Evolutionary conservation across 2,888 invertebrate genomes (phyloP), one percentile per base, ranked within the genome.

Genomic region (Leucophenga montana): DNA sequence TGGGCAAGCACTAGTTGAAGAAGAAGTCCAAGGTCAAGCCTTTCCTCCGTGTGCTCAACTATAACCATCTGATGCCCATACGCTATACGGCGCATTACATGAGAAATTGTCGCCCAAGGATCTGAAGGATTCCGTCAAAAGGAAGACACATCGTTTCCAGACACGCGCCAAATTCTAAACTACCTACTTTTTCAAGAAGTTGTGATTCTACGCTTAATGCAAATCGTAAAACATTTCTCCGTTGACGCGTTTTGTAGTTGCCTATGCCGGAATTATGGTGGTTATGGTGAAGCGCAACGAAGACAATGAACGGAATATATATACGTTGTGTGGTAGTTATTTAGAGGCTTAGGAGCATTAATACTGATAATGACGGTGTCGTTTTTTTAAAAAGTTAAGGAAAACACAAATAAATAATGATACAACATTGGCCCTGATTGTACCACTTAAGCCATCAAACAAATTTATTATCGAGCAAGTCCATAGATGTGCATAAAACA

Each of bases 201-300:
- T 96, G 89, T 98, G 98, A 98, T 98, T 98, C 92, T 98, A 97
- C 96, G 97, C 90, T 98, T 98, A 90, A 98, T 98, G 94, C 98
- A 97, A 95, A 68, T 71, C n/a, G 46, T 57, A 50, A 64, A 67
- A 68, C 50, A 57, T 56, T 59, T 75, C 71, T 75, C 76, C 76
- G 72, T 44, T 33, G 69, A 73, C 71, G 44, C 67, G 68, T 67
- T 66, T 70, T 72, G 70, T 71, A n/a, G n/a, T n/a, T n/a, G n/a
- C n/a, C n/a, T n/a, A n/a, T n/a, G n/a, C n/a, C n/a, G n/a, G n/a
- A n/a, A n/a, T n/a, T n/a, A n/a, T n/a, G n/a, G n/a, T n/a, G 27
- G 4, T 4, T 27, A 27, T 4, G 4, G 2, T 27, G 27, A 27
- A 27, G 4, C 27, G 4, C 27, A 27, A 27, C 27, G 27, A 27